Base-by-base conservation (phyloP, 2,113 vertebrate species). In the Zootoca vivipara region DNA sequence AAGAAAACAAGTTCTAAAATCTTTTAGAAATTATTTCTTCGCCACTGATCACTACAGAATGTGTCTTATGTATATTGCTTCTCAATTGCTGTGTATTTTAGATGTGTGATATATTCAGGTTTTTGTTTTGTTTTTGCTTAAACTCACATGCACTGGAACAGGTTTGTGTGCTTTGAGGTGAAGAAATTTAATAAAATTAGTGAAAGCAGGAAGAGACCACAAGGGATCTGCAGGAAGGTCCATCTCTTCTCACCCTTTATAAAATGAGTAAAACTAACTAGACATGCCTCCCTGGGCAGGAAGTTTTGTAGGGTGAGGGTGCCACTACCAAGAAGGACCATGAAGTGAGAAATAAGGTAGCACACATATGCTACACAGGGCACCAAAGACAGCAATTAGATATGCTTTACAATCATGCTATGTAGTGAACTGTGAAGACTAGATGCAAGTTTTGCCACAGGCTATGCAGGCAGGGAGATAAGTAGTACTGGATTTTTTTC, bases 11-110 rank as follows among this genome's bases (percentile, higher is more conserved):
- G 38, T 92, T 56, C 78, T 35, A 38, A 75, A 72, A 26, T 42
- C 58, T 85, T 30, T 30, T 28, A 75, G 85, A 90, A 86, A 88
- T 40, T 24, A 70, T 70, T n/a, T 70, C 12, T n/a, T 70, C 13
- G 8, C 12, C n/a, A 9, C 12, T 30, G 28, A 4, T 70, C 69
- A n/a, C 46, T 52, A 52, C 46, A 52, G 46, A 52, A 52, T 52
- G 9, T 52, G 46, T 52, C 46, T 52, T 52, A 52, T 52, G 46
- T 52, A 52, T 52, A 52, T 52, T 52, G 46, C 46, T 52, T 52
- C 46, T 52, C 46, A 52, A 52, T 52, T 52, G 46, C 46, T 52
- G 46, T 52, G 46, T 52, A 52, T 52, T 52, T 52, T 52, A 52
- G 46, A 52, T 52, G 10, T 52, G 2, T 52, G 46, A 52, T 52